Percentiles rank a stretch among this genome's conserved stretches.
Conservation (phyloP, 2,113 vertebrate species). For the Barbus barbus region DNA sequence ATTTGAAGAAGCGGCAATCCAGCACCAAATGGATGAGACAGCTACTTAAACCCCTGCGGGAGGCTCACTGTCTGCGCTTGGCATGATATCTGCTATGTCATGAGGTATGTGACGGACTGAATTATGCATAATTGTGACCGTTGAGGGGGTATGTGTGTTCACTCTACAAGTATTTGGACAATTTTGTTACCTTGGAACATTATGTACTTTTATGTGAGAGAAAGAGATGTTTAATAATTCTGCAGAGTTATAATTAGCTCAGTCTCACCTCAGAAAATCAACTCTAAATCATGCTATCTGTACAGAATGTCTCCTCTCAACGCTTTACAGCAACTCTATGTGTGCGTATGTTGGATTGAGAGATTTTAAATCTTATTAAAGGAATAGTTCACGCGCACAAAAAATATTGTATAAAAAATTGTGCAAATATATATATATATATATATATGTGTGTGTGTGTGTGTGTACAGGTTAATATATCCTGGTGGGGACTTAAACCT, state of each 20-base stretch:
- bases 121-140: not conserved
- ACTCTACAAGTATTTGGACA: constrained; percentile 18
- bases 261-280: constrained; percentile 13
- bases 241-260: not conserved
- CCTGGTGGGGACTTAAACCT: no score
- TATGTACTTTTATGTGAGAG: not conserved
- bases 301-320: not conserved
- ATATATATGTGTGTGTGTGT: no score
- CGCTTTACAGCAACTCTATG: not conserved
- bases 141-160: not conserved
- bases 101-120: not conserved
- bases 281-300: constrained; percentile 45
- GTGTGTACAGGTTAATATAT: no score
- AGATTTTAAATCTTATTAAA: not conserved
- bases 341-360: not conserved
- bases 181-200: not conserved
- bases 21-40: not conserved
- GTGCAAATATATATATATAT: no score
- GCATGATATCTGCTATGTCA: constrained; percentile 5
- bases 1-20: not conserved
- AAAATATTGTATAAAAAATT: no score
- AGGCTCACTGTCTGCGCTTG: not conserved
- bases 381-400: not conserved
- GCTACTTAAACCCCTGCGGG: not conserved
- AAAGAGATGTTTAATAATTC: constrained; percentile 20